Percentiles rank a stretch among this genome's conserved stretches.
Conservation (phyloP, 2,888 invertebrate genomes). For the Frankliniella fusca region DNA sequence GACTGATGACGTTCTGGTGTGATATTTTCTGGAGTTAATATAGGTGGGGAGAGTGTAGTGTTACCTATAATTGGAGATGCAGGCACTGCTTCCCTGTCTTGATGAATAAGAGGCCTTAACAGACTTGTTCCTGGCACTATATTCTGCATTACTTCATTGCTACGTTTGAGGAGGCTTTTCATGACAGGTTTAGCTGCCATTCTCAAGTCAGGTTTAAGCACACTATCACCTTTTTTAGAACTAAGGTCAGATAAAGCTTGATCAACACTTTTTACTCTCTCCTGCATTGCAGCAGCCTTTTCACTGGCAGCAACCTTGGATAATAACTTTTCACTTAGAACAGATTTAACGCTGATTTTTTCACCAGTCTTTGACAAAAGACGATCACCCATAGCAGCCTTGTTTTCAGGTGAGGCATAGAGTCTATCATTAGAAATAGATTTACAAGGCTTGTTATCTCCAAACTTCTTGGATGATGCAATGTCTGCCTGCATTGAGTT, state of each 20-base stretch:
- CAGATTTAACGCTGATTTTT: neutral
- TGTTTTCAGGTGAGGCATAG: neutral
- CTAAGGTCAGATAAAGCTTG: neutral
- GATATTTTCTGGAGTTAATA: neutral
- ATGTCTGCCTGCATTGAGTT: neutral
- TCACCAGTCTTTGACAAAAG: neutral
- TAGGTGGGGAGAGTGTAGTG: neutral
- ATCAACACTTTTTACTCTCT: neutral
- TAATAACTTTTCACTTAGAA: neutral
- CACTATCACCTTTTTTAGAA: neutral
- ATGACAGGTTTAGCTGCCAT: neutral
- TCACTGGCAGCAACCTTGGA: neutral
- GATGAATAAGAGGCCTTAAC: neutral
- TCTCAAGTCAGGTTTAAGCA: neutral
- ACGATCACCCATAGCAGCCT: neutral
- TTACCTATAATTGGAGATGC: neutral
- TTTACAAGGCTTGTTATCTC: neutral
- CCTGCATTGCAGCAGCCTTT: neutral
- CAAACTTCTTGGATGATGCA: neutral
- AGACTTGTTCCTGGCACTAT: neutral
- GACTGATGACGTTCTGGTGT: conserved; percentile 18
- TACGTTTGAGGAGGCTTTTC: neutral
- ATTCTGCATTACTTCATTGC: neutral
- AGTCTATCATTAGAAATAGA: neutral
- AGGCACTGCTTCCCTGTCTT: neutral